Conservation (phyloP, 2,888 invertebrate species). For the Zaprionus bogoriensis region DNA sequence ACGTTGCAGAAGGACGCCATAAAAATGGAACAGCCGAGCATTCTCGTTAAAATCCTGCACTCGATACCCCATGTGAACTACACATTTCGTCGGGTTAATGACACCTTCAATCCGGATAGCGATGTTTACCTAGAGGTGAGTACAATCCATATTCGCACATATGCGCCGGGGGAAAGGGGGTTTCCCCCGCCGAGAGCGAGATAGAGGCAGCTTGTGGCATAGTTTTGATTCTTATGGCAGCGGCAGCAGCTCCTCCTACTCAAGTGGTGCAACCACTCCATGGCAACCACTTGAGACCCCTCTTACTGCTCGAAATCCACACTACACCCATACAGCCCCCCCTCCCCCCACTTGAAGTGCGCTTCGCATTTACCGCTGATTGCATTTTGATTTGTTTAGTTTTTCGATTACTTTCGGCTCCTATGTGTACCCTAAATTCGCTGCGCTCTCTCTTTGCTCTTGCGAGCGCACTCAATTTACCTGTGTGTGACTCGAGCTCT, state of each 20-base stretch:
- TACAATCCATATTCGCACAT: constrained; percentile 24
- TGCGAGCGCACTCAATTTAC: constrained; percentile 8
- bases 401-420: constrained; percentile 5
- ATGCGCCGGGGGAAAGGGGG: not conserved
- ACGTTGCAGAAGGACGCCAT: constrained; percentile 39
- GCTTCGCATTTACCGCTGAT: constrained; percentile 38
- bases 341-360: not conserved
- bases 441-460: not conserved
- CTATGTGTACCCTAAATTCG: constrained; percentile 9
- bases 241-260: not conserved
- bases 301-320: not conserved
- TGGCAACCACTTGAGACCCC: not conserved
- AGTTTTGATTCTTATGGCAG: not conserved
- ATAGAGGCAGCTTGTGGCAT: too few species aligned
- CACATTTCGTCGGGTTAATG: constrained; percentile 93
- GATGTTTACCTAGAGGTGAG: constrained; percentile 94
- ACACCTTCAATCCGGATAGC: constrained; percentile 94
- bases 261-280: not conserved
- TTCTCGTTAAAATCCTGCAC: constrained; percentile 93
- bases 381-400: constrained; percentile 56
- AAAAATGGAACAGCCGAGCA: constrained; percentile 89
- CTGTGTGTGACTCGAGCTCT: not conserved
- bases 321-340: not conserved
- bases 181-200: too few species aligned
- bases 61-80: constrained; percentile 95